Conservation (phyloP, 2,797 vertebrate species). For the Xenentodon cancila region DNA sequence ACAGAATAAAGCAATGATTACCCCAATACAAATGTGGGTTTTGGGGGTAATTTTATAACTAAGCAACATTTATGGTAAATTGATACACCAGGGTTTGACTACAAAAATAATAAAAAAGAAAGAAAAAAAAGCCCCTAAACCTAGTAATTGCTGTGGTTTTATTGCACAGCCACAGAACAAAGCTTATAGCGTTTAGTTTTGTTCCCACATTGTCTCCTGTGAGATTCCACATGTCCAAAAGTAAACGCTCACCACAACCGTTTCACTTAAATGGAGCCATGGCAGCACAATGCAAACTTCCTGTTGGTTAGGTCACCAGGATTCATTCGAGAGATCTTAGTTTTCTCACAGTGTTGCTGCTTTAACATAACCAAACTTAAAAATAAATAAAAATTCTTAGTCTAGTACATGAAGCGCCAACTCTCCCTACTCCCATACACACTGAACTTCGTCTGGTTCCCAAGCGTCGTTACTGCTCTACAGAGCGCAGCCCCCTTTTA, state of each 20-base stretch:
- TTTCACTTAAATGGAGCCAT: neutral
- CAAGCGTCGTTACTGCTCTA: neutral
- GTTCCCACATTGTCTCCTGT: neutral
- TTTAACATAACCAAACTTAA: too few species aligned
- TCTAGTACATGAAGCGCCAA: too few species aligned
- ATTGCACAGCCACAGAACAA: slow-evolving; percentile 43
- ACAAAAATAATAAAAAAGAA: slow-evolving; percentile 5
- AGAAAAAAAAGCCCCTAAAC: slow-evolving; percentile 19
- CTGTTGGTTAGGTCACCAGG: too few species aligned
- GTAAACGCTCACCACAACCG: neutral
- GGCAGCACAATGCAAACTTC: neutral
- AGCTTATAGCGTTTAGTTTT: slow-evolving; percentile 10
- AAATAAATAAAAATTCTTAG: too few species aligned
- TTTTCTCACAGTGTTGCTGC: too few species aligned
- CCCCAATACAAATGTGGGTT: neutral
- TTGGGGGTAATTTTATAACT: neutral
- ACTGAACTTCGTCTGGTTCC: too few species aligned
- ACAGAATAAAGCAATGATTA: too few species aligned
- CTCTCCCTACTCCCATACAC: too few species aligned
- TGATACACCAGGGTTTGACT: too few species aligned
- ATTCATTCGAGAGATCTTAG: too few species aligned
- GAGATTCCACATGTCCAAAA: slow-evolving; percentile 28
- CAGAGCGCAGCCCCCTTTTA: slow-evolving; percentile 37
- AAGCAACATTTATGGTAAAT: slow-evolving; percentile 1
- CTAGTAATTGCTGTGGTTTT: slow-evolving; percentile 21